Base-by-base conservation (phyloP, 2,888 invertebrate genomes). In the Opisthograptis luteolata region DNA sequence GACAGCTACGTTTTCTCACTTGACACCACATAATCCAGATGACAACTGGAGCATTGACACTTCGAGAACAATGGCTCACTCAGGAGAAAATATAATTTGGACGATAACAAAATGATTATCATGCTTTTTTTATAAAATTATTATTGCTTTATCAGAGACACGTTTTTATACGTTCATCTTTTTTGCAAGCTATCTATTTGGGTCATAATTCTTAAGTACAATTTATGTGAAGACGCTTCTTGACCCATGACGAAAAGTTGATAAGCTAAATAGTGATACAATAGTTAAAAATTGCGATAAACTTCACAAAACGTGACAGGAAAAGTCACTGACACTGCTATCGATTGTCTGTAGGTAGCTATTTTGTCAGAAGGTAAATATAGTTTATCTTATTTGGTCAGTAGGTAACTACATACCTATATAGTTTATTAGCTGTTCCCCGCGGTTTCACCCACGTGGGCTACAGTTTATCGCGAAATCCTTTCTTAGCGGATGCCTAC, bases 31-130 rank as follows among this genome's bases (percentile, higher is more conserved):
- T 45, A 58, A 54, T 60, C 64, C 48, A 68, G 39, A 60, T 71
- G 41, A 55, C 68, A 71, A 72, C 10, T 63, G 55, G 64, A 64
- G 70, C 72, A 70, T 63, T 54, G 48, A 54, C 54, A 58, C 53
- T 45, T 35, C 22, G 30, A 30, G 36, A 40, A 49, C 49, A 49
- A 49, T 44, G 44, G 4, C 9, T 10, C 24, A 30, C 6, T 35
- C 32, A 41, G 3, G 31, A 22, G 20, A 8, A n/a, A 24, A 17
- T 28, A 32, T 34, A 50, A 35, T 40, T 35, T 28, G 35, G 30
- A 36, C 17, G 10, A 44, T 36, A 36, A 45, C 39, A 6, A 28
- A 42, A 30, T 28, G 24, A 37, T 19, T 24, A 30, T 35, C 39
- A 47, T 34, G 46, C 31, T 10, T 30, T 36, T 28, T 40, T 41